phyloP scores from a whole-genome alignment of 2,888 invertebrate genomes.

The Cecidostiba fungosa region DNA sequence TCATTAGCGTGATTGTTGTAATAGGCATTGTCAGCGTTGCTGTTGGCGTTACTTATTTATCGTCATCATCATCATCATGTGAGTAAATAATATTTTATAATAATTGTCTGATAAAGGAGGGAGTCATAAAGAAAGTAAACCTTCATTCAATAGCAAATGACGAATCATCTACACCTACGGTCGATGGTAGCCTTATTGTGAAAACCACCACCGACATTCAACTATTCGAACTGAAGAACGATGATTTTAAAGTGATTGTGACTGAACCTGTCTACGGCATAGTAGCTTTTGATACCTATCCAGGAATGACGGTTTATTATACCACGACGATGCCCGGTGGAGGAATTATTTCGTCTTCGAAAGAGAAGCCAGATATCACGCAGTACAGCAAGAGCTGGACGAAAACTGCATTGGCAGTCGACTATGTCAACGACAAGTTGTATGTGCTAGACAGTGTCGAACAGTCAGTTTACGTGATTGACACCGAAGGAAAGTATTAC shows the following conservation, averaged over 20 bases:
- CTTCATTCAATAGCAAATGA: neutral
- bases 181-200: neutral
- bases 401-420: conserved; percentile 25
- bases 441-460: neutral
- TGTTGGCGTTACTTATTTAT: too few relatives aligned
- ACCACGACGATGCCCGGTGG: neutral
- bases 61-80: too few relatives aligned
- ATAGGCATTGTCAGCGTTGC: too few relatives aligned
- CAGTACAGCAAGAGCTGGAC: neutral
- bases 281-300: neutral
- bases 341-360: neutral
- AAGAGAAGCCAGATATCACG: neutral
- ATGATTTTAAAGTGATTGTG: neutral
- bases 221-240: neutral
- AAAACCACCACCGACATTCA: neutral
- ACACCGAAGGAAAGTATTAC: neutral
- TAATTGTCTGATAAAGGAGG: neutral
- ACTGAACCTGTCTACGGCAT: neutral
- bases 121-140: neutral
- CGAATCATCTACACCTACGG: neutral
- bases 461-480: neutral
- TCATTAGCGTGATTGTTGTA: too few relatives aligned
- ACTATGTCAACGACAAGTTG: neutral
- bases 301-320: neutral
- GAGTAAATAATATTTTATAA: too few relatives aligned